Base-by-base conservation (phyloP, 2,888 invertebrate species). In the Crioceris asparagi region DNA sequence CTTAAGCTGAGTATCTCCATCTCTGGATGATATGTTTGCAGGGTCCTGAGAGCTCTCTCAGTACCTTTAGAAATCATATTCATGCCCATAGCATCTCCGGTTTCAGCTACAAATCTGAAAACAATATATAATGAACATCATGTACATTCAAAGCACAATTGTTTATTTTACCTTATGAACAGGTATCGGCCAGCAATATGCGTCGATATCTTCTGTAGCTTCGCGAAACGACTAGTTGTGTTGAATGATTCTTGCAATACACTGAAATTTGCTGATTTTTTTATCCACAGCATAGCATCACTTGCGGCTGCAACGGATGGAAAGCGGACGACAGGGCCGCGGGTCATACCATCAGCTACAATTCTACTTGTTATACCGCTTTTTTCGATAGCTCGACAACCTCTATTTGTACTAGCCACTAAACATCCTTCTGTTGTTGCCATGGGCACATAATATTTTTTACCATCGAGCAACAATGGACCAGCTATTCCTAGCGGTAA, bases 41-140 rank as follows among this genome's bases (percentile, higher is more conserved):
- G 71, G 30, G 73, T 66, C 45, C 75, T 75, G 16, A 97, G 60
- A 0, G 91, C 83, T 53, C 79, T 81, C 67, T 94, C 94, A 1
- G 91, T 84, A 0, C 92, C 94, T 70, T 96, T 96, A 0, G 93
- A 93, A 0, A 96, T 74, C 96, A 97, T 97, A 60, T 97, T 97
- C 97, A 97, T 97, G 29, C 97, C 97, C 97, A 97, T 98, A 2
- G 97, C 97, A 61, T 98, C 97, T 1, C 97, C 97, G 0, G 96
- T 96, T 3, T 49, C 45, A 1, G 74, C 59, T 14, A 57, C 50
- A 41, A 59, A 57, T 17, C 44, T 39, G 25, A 25, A 27, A 6
- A 15, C 7, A 39, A 11, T 2, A 27, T 27, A 12, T 7, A 34
- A 30, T 29, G 2, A 30, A 29, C 6, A 7, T 29, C 10, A 5